Percentiles rank a stretch among this genome's conserved stretches.
Conservation (phyloP, 1,140 invertebrate species). For the Zaprionus vittiger region DNA sequence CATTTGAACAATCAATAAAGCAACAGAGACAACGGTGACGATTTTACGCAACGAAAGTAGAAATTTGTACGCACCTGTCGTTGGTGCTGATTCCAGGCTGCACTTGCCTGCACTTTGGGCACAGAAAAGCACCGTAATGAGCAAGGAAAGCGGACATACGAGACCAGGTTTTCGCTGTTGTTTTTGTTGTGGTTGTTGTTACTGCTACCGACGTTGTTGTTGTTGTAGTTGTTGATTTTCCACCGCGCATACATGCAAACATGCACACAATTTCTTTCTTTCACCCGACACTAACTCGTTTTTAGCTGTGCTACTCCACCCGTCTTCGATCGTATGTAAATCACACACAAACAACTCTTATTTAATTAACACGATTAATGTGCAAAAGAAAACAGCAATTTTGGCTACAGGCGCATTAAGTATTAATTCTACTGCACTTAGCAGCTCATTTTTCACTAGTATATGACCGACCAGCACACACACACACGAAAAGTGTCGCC, state of each 20-base stretch:
- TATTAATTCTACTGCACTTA: constrained; percentile 45
- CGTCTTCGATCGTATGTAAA: constrained; percentile 39
- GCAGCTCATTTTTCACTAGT: constrained; percentile 51
- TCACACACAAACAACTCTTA: constrained; percentile 44
- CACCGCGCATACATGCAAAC: constrained; percentile 34
- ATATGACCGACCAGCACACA: constrained; percentile 40
- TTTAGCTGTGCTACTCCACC: constrained; percentile 40
- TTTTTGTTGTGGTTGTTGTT: constrained; percentile 35
- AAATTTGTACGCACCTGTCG: constrained; percentile 54
- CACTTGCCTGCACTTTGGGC: constrained; percentile 56
- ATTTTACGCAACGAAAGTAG: constrained; percentile 46
- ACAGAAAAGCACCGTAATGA: constrained; percentile 73
- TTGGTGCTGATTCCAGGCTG: constrained; percentile 53
- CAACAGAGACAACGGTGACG: constrained; percentile 24
- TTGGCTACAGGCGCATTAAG: constrained; percentile 34
- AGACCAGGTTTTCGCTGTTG: constrained; percentile 64
- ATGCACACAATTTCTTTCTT: constrained; percentile 51
- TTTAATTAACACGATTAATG: constrained; percentile 52
- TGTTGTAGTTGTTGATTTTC: constrained; percentile 39
- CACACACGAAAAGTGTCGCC: constrained; percentile 32
- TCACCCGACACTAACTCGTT: constrained; percentile 70
- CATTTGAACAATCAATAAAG: constrained; percentile 49
- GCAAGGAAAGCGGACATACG: constrained; percentile 79
- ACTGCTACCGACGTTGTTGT: constrained; percentile 14
- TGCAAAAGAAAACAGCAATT: constrained; percentile 21